phyloP scores from a whole-genome alignment of 2,888 invertebrate genomes.

The Himalopsyche anomala region DNA sequence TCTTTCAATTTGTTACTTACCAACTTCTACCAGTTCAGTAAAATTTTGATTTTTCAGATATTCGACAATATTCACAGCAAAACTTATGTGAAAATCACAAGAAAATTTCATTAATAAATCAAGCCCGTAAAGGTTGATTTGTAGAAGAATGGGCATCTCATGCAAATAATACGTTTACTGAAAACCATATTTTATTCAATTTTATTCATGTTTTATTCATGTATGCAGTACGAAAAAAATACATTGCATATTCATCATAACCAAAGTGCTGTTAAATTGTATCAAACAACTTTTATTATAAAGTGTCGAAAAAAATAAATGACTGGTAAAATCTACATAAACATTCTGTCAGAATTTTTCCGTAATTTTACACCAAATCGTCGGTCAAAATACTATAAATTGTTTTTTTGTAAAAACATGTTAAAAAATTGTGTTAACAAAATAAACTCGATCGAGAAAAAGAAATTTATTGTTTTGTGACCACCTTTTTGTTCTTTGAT shows the following conservation, averaged over 20 bases:
- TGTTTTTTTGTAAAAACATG: background rate
- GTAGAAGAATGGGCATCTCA: background rate
- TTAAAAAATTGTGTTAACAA: no score
- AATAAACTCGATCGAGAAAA: no score
- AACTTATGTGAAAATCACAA: background rate
- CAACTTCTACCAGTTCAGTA: no score
- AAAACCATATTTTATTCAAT: conserved; percentile 34
- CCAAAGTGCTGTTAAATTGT: conserved; percentile 23
- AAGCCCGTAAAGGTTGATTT: background rate
- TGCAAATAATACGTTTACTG: conserved; percentile 26
- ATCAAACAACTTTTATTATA: conserved; percentile 4
- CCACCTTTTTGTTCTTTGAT: no score
- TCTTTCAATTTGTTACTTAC: no score
- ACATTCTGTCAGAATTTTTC: background rate
- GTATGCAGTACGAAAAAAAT: conserved; percentile 9
- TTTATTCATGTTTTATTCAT: conserved; percentile 45
- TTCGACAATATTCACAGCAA: no score
- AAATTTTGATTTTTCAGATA: no score
- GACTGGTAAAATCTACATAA: conserved; percentile 26
- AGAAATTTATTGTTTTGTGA: no score
- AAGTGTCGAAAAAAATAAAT: conserved; percentile 12
- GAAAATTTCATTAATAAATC: background rate
- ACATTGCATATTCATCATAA: conserved; percentile 43
- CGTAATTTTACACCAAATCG: background rate
- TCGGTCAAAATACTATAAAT: background rate